phyloP scores from a whole-genome alignment of 1,140 invertebrate species.

The Nasonia giraulti region DNA sequence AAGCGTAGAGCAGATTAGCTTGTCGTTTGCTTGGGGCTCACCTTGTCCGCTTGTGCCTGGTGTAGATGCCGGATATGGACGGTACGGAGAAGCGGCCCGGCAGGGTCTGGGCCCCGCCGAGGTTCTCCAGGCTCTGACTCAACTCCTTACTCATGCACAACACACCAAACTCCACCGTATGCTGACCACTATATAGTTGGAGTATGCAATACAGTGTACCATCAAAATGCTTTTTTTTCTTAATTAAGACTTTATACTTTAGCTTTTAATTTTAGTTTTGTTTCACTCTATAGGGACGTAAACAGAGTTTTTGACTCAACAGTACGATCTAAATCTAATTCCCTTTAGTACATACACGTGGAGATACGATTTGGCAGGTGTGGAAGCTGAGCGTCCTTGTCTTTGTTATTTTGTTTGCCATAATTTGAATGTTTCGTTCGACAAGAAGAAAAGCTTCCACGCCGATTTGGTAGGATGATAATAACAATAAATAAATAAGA shows the following conservation, averaged over 20 bases:
- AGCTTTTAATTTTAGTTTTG: background rate
- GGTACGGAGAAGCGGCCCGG: constrained; percentile 74
- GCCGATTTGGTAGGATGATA: background rate
- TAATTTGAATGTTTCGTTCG: background rate
- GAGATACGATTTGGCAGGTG: background rate
- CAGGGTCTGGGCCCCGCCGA: constrained; percentile 76
- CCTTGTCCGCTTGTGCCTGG: constrained; percentile 77
- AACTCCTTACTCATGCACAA: constrained; percentile 76
- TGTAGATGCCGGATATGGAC: constrained; percentile 76
- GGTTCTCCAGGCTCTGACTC: constrained; percentile 77
- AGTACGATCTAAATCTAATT: background rate
- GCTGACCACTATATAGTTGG: constrained; percentile 71
- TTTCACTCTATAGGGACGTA: background rate
- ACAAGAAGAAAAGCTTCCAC: background rate
- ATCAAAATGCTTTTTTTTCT: constrained; percentile 68
- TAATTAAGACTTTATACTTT: background rate
- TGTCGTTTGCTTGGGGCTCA: constrained; percentile 65
- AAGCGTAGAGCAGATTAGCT: constrained; percentile 42
- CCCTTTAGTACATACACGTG: background rate
- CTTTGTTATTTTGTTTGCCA: background rate
- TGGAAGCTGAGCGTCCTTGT: background rate
- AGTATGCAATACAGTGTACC: constrained; percentile 75
- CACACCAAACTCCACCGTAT: constrained; percentile 76
- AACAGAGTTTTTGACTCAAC: background rate
- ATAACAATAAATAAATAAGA: constrained; percentile 40